Evolutionary conservation across 2,113 vertebrate species (phyloP).

Genomic region (Xyliphius kryptos): DNA sequence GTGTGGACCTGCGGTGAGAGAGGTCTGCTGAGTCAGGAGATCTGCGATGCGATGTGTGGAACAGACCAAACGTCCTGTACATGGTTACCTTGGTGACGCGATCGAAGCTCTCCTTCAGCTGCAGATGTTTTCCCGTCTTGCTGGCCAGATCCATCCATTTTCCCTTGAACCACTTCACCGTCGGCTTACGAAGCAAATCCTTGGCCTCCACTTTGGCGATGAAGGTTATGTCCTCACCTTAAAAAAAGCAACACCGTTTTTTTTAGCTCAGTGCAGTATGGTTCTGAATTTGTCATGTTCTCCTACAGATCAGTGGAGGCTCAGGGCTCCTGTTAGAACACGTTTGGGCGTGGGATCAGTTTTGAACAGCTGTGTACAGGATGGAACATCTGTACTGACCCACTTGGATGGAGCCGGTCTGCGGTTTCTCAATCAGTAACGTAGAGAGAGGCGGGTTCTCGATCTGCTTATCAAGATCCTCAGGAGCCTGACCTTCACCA

Average conservation of each 20-base stretch:
- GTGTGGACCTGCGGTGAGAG: slow-evolving; percentile 77
- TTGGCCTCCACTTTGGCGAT: slow-evolving; percentile 92
- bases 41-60: neutral
- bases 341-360: no score
- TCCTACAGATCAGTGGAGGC: no score
- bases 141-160: slow-evolving; percentile 99
- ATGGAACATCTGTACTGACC: slow-evolving; percentile 71
- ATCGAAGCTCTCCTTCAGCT: slow-evolving; percentile 93
- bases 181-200: slow-evolving; percentile 91
- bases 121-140: slow-evolving; percentile 94
- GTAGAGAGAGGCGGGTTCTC: slow-evolving; percentile 72
- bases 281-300: neutral
- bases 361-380: neutral
- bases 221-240: slow-evolving; percentile 87
- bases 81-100: slow-evolving; percentile 76
- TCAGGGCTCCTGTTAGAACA: no score
- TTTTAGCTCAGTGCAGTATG: neutral
- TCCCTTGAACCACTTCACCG: slow-evolving; percentile 95
- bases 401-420: slow-evolving; percentile 73
- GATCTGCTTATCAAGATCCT: slow-evolving; percentile 78
- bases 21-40: neutral
- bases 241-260: slow-evolving; percentile 35
- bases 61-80: no score
- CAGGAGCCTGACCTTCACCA: slow-evolving; percentile 74
- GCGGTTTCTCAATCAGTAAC: slow-evolving; percentile 83